Conservation (phyloP, 2,888 invertebrate genomes). For the Dromius quadrimaculatus region DNA sequence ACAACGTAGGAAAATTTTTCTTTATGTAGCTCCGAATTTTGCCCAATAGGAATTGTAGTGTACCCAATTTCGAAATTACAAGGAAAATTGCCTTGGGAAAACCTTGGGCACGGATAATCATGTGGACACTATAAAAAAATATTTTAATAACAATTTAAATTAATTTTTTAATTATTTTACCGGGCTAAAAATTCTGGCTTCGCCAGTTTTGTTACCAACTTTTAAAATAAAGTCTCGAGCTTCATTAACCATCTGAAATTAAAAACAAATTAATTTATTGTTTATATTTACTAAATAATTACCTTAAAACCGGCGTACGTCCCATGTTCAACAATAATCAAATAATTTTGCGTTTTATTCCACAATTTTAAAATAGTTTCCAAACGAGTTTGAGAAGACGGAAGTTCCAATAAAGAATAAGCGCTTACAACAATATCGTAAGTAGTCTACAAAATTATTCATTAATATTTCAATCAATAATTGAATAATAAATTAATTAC, state of each 20-base stretch:
- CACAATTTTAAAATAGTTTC: conserved; percentile 83
- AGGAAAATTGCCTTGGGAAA: conserved; percentile 74
- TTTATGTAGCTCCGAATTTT: conserved; percentile 64
- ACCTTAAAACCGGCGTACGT: conserved; percentile 84
- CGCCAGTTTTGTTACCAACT: conserved; percentile 64
- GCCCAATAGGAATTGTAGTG: conserved; percentile 69
- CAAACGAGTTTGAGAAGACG: conserved; percentile 74
- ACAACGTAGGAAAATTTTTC: conserved; percentile 85
- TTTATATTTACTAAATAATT: conserved; percentile 42
- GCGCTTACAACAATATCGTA: conserved; percentile 87
- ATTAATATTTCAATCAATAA: conserved; percentile 39
- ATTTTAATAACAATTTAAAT: conserved; percentile 18
- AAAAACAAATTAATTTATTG: conserved; percentile 41
- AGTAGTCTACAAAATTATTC: conserved; percentile 67
- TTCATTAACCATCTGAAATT: conserved; percentile 77
- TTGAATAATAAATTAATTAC: conserved; percentile 61
- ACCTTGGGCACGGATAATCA: conserved; percentile 82
- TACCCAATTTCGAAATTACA: conserved; percentile 83
- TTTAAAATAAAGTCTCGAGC: conserved; percentile 84
- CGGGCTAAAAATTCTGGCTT: conserved; percentile 81
- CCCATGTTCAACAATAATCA: conserved; percentile 88
- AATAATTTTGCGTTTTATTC: conserved; percentile 85
- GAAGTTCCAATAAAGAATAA: conserved; percentile 85
- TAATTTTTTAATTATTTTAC: conserved; percentile 65
- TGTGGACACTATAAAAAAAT: conserved; percentile 80